Evolutionary conservation across 2,888 invertebrate species (phyloP).

Genomic region (Sinelater perroti): DNA sequence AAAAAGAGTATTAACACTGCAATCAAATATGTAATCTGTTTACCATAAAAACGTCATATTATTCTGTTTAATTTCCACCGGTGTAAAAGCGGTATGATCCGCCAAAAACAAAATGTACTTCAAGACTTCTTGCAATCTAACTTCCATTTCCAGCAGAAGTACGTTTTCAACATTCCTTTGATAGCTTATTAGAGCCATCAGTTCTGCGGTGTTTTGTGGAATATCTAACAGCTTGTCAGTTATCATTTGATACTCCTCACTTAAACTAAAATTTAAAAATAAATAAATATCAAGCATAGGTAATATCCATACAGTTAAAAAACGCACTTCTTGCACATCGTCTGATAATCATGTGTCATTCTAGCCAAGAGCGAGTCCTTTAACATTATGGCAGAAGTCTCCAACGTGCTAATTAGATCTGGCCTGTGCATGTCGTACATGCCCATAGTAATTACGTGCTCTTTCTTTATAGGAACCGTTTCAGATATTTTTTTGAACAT

Average conservation of each 20-base stretch:
- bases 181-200: conserved; percentile 85
- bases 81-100: conserved; percentile 81
- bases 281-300: conserved; percentile 2
- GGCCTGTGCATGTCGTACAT: conserved; percentile 86
- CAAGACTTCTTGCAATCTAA: conserved; percentile 71
- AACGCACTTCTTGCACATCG: conserved; percentile 76
- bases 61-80: conserved; percentile 88
- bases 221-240: conserved; percentile 79
- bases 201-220: conserved; percentile 83
- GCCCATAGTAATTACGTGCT: conserved; percentile 78
- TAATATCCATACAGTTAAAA: neutral
- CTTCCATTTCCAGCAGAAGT: conserved; percentile 77
- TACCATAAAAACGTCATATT: conserved; percentile 87
- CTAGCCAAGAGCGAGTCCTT: conserved; percentile 74
- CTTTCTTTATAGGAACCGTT: conserved; percentile 67
- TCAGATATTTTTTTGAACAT: conserved; percentile 70
- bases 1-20: conserved; percentile 12
- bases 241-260: conserved; percentile 84
- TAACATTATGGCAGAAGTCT: conserved; percentile 72
- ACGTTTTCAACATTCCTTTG: conserved; percentile 78
- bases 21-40: conserved; percentile 1
- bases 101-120: conserved; percentile 83
- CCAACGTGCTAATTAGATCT: conserved; percentile 77
- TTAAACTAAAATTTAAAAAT: conserved; percentile 67
- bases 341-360: conserved; percentile 84